Percentiles rank a stretch among this genome's conserved stretches.
phyloP scores from a whole-genome alignment of 2,888 invertebrate species.

The Liopterus haemorrhoidalis region DNA sequence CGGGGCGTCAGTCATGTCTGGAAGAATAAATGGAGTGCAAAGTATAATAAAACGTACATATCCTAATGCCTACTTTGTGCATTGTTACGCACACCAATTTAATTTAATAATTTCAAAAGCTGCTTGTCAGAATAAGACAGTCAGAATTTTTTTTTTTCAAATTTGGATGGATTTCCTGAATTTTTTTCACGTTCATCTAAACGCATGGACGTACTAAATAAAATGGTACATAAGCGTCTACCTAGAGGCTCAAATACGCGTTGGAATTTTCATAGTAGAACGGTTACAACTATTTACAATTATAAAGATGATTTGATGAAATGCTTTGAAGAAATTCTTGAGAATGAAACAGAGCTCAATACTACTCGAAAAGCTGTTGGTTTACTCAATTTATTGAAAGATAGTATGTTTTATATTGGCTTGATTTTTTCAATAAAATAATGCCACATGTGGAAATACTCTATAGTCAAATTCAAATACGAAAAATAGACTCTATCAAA shows the following conservation, averaged over 20 bases:
- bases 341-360: constrained; percentile 20
- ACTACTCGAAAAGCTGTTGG: constrained; percentile 13
- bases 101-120: constrained; percentile 27
- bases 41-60: constrained; percentile 22
- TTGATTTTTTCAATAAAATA: no score
- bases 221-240: constrained; percentile 24
- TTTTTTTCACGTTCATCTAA: constrained; percentile 32
- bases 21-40: constrained; percentile 29
- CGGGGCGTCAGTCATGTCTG: constrained; percentile 33
- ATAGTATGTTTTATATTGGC: no score
- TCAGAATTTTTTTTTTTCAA: constrained; percentile 29
- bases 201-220: constrained; percentile 28
- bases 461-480: no score
- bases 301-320: constrained; percentile 29
- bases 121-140: constrained; percentile 18
- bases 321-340: constrained; percentile 33
- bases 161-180: constrained; percentile 21
- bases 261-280: constrained; percentile 28
- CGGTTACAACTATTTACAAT: constrained; percentile 27
- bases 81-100: constrained; percentile 31
- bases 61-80: constrained; percentile 20
- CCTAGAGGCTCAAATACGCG: constrained; percentile 20
- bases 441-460: no score
- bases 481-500: no score
- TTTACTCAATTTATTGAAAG: no score